phyloP scores from a whole-genome alignment of 2,113 vertebrate species.

The Ciconia boyciana region DNA sequence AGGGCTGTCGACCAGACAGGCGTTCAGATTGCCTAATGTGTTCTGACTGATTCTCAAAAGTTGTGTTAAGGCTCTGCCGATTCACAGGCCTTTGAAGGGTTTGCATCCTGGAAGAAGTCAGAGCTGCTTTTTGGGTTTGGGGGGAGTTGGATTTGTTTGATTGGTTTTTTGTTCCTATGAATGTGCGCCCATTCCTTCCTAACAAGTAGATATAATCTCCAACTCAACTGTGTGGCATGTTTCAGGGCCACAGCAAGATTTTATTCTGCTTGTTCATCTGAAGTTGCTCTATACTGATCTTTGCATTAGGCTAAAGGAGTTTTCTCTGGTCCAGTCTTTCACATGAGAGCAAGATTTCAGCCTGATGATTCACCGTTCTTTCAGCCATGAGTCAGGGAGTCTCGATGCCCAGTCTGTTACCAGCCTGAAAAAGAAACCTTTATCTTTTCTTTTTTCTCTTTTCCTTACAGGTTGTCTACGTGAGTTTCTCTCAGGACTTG shows the following conservation, averaged over 20 bases:
- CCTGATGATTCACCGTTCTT: background rate
- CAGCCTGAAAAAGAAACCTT: background rate
- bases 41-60: background rate
- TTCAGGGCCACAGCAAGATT: background rate
- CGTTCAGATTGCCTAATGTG: rapidly evolving
- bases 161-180: background rate
- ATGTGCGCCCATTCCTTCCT: background rate
- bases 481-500: background rate
- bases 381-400: background rate
- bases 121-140: background rate
- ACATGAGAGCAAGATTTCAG: background rate
- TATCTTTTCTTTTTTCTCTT: background rate
- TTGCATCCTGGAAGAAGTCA: background rate
- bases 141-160: background rate
- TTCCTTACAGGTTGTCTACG: background rate
- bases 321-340: background rate
- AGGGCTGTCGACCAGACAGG: background rate
- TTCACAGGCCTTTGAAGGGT: background rate
- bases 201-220: background rate
- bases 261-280: background rate
- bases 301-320: background rate
- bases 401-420: background rate
- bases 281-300: background rate
- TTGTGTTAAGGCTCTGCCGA: background rate
- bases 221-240: rapidly evolving